Evolutionary conservation across 2,888 invertebrate genomes (phyloP), one percentile per base, ranked within the genome.

Genomic region (Cephus pygmeus): DNA sequence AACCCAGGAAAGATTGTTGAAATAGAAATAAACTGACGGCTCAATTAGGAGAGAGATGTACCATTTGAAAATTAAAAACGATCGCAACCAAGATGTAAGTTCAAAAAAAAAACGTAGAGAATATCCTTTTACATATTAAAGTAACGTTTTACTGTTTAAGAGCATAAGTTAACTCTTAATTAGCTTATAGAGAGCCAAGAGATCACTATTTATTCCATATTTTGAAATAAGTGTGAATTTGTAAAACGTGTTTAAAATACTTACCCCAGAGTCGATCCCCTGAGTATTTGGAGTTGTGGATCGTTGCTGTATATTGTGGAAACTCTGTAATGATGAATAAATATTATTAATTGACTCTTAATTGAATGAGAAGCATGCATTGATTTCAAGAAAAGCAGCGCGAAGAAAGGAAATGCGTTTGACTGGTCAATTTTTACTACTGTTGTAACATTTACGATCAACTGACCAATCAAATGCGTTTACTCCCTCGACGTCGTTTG

Each of bases 271-370:
- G 91, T 96, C 96, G 84, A 96, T 95, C 90, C 95, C 95, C 91
- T 96, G 96, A 87, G 95, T 94, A 92, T 95, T 96, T 84, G 96
- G 95, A 84, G 96, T 96, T 89, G 96, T 95, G 88, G 96, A 94
- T 91, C 95, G 95, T 84, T 95, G 94, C 82, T 95, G 95, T 92
- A 95, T 93, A 85, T 93, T 95, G 83, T 95, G 94, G 91, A 95
- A 95, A 87, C 94, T 94, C 95, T 95, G 93, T 73, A 92, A 92
- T 76, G 81, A 82, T 78, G 12, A 76, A 78, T 80, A 76, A 75
- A 40, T 78, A 71, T 40, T 56, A 73, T 76, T 73, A 33, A 35
- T 73, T 33, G 34, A 75, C 23, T 6, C 23, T 23, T 56, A 23
- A 56, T 23, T 23, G 15, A 23, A 56, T 56, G 9, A 56, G 23